Conservation (phyloP, 2,797 vertebrate genomes). For the Choloepus didactylus region DNA sequence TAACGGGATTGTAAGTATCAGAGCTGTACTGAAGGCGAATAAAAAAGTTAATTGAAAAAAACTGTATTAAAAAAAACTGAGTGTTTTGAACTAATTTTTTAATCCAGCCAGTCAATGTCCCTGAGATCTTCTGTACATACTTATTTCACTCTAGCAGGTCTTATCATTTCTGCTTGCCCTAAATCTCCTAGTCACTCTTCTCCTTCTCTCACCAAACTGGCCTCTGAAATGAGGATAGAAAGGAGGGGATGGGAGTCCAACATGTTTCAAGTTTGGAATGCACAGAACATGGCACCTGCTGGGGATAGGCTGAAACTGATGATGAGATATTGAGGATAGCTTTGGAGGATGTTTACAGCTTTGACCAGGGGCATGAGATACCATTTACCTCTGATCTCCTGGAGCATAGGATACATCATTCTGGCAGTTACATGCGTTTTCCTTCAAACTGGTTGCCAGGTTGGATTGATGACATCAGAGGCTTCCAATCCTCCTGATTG, state of each 20-base stretch:
- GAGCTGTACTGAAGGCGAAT: no score
- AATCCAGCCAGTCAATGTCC: neutral
- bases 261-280: neutral
- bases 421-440: slow-evolving; percentile 17
- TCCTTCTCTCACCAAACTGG: neutral
- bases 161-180: neutral
- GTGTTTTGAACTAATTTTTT: neutral
- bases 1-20: no score
- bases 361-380: neutral
- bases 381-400: neutral
- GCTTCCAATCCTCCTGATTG: slow-evolving; percentile 56
- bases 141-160: neutral
- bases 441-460: slow-evolving; percentile 54
- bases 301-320: neutral
- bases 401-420: neutral
- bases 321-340: neutral
- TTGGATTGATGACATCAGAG: slow-evolving; percentile 55
- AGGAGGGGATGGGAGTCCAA: no score
- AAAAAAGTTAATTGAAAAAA: no score
- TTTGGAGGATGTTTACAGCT: neutral
- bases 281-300: neutral
- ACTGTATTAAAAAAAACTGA: neutral
- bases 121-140: neutral
- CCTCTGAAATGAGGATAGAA: neutral
- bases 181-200: neutral